Base-by-base conservation (phyloP, 2,888 invertebrate genomes). In the Epicampocera succincta region DNA sequence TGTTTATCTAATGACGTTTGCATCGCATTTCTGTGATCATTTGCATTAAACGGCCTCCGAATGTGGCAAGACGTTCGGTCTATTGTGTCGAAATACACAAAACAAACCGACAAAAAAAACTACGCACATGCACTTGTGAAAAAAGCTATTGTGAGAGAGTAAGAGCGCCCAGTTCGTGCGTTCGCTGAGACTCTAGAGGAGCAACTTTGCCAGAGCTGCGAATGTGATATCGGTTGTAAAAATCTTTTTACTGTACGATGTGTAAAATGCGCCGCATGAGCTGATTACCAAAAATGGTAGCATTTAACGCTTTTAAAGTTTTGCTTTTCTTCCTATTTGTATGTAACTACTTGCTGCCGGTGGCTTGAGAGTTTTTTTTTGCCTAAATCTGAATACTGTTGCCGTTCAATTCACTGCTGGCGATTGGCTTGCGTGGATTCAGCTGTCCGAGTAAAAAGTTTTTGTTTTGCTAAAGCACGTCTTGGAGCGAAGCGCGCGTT, bases 221-320 rank as follows among this genome's bases (percentile, higher is more conserved):
- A 44, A 3, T 33, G 33, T 25, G 42, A 25, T 78, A 81, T 81
- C 80, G 38, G 9, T 48, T 63, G 81, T 63, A 77, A 56, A 68
- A 69, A 81, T 81, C 81, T 77, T 68, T 66, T 66, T 21, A 48
- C 75, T 69, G 65, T 46, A 44, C 71, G 48, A 61, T 56, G 76
- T 80, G 76, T 71, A 60, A 80, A 72, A 72, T 72, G 54, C 46
- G 40, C 75, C 61, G 71, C 68, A 72, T 73, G 61, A 73, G 61
- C 63, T 81, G 81, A 81, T 81, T 81, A 81, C 81, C 76, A 76
- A 81, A 81, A 81, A 81, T 73, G 76, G 81, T 68, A 81, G 76
- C 81, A 68, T 72, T 81, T 81, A 81, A 73, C 76, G 76, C 81
- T 76, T 69, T 68, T 56, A 61, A 42, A 56, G 54, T 56, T 65